A percentile compares a stretch with the other conserved stretches of the same genome.
Conservation (phyloP, 2,113 vertebrate species). For the Ifrita kowaldi region DNA sequence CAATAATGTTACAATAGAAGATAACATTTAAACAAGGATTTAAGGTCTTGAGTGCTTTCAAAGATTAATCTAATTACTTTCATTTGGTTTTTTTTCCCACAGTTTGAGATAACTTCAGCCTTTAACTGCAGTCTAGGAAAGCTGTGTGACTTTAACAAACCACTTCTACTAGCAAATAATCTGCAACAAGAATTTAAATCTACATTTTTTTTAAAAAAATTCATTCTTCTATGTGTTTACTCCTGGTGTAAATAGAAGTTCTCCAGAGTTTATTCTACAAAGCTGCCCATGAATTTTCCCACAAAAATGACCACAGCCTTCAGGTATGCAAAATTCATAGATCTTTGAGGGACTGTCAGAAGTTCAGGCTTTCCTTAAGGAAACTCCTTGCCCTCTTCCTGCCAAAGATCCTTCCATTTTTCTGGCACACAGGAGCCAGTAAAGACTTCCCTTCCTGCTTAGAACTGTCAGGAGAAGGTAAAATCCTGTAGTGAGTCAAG, state of each 20-base stretch:
- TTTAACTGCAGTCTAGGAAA: neutral
- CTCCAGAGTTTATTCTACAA: neutral
- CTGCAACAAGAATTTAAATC: neutral
- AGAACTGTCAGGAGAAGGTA: neutral
- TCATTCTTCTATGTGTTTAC: neutral
- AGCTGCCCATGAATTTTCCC: neutral
- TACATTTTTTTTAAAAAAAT: neutral
- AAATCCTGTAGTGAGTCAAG: neutral
- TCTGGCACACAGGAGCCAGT: neutral
- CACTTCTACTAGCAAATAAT: neutral
- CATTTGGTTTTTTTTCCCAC: neutral
- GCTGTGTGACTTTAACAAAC: neutral
- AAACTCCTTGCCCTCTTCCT: neutral
- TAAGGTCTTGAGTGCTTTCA: neutral
- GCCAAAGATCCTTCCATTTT: neutral
- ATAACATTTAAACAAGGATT: neutral
- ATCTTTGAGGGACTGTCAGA: neutral
- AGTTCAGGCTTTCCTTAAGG: neutral
- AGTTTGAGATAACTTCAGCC: neutral
- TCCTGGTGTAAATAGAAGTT: neutral
- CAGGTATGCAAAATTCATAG: neutral
- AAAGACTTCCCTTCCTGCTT: neutral
- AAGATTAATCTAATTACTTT: neutral
- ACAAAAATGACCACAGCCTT: neutral
- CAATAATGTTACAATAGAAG: neutral